phyloP scores from a whole-genome alignment of 2,113 vertebrate genomes.

The Gymnocephalus cernua region DNA sequence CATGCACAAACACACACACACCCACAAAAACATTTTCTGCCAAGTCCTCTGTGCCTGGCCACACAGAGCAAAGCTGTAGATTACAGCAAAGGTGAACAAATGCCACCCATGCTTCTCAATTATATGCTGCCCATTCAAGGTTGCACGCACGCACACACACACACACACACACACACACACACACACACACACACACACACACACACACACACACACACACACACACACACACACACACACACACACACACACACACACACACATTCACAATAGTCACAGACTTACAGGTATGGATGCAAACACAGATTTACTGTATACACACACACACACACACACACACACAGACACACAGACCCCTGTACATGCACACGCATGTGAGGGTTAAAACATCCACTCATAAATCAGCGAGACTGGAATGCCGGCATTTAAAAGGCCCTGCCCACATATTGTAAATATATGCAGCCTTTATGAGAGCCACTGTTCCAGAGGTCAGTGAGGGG shows the following conservation, averaged over 20 bases:
- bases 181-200: background rate
- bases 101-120: constrained; percentile 48
- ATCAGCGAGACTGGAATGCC: constrained; percentile 32
- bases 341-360: background rate
- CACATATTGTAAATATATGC: constrained; percentile 56
- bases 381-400: constrained; percentile 51
- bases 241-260: background rate
- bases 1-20: background rate
- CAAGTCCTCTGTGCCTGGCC: constrained; percentile 31
- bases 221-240: background rate
- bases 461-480: constrained; percentile 38
- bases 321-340: background rate
- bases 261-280: background rate
- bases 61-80: constrained; percentile 56
- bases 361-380: constrained; percentile 7
- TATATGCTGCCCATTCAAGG: constrained; percentile 59
- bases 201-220: background rate
- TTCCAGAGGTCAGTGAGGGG: constrained; percentile 49
- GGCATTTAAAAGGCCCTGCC: constrained; percentile 43
- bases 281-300: background rate
- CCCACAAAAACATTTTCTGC: constrained; percentile 3
- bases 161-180: background rate
- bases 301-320: background rate
- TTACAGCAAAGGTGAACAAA: constrained; percentile 47
- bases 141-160: constrained; percentile 2